Percentiles rank a stretch among this genome's conserved stretches.
phyloP scores from a whole-genome alignment of 2,113 vertebrate species.

The Orycteropus afer region DNA sequence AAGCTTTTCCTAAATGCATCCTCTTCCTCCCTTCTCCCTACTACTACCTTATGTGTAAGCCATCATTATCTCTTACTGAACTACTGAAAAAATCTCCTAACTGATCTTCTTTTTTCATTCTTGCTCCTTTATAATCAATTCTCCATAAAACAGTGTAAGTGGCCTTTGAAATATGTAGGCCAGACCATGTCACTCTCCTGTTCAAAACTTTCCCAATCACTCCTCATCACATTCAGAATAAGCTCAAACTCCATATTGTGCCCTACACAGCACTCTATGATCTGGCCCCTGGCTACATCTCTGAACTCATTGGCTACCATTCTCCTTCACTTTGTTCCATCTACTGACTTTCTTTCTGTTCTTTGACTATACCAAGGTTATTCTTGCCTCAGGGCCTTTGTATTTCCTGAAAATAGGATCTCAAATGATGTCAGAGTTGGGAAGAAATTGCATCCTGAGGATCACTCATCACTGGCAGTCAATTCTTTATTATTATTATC shows the following conservation, averaged over 20 bases:
- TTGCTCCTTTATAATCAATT: not conserved
- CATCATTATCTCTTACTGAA: not conserved
- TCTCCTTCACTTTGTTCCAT: not conserved
- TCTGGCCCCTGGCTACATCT: too few species aligned
- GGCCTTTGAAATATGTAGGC: not conserved
- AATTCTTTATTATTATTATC: conserved; percentile 7
- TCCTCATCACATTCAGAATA: not conserved
- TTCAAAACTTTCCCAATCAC: not conserved
- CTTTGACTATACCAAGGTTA: not conserved
- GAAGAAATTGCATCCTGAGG: conserved; percentile 55
- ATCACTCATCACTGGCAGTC: not conserved
- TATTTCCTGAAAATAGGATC: conserved; percentile 25
- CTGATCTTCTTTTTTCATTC: not conserved
- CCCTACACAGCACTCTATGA: not conserved
- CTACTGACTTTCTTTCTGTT: not conserved
- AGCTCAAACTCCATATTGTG: not conserved
- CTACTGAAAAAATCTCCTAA: not conserved
- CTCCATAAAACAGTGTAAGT: not conserved
- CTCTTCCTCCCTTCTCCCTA: not conserved
- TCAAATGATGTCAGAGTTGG: conserved; percentile 34
- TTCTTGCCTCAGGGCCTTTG: not conserved
- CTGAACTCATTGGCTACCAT: not conserved
- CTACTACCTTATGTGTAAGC: not conserved
- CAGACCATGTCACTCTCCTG: not conserved
- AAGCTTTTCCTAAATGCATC: not conserved